Percentiles rank a stretch among this genome's conserved stretches.
These are phyloP conservation scores for Diadromus collaris DNA, from an alignment of 2,888 invertebrate species.

Conservation along the genomic window DNA sequence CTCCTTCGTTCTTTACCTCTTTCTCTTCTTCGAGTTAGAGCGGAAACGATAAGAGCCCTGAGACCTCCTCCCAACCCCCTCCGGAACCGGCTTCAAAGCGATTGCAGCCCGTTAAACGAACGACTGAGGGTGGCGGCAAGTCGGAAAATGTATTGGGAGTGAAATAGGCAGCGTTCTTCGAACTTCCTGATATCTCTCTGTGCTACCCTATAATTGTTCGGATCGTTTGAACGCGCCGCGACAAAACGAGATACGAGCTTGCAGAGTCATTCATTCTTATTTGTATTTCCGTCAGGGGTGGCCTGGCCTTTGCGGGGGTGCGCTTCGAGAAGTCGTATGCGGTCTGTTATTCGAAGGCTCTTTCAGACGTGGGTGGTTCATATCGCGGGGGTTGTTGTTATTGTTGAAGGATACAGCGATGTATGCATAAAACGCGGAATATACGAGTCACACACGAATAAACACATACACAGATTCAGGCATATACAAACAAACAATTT, in stretches of 20 bases:
- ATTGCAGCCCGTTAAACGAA: constrained; percentile 43
- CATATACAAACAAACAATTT: no score
- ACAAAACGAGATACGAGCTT: constrained; percentile 28
- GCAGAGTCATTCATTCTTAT: constrained; percentile 10
- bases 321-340: no score
- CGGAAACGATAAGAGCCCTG: constrained; percentile 57
- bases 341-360: no score
- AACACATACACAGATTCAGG: no score
- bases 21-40: constrained; percentile 46
- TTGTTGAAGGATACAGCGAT: no score
- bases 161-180: constrained; percentile 33
- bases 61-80: constrained; percentile 42
- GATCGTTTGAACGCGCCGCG: constrained; percentile 33
- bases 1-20: constrained; percentile 24
- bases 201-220: constrained; percentile 31
- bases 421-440: no score
- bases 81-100: constrained; percentile 57
- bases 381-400: not conserved
- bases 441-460: no score
- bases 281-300: not conserved
- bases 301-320: not conserved
- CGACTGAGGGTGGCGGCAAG: constrained; percentile 10
- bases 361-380: no score
- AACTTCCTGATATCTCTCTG: not conserved
- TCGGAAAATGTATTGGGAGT: constrained; percentile 44